These are phyloP conservation scores for Rutpela maculata DNA, from an alignment of 2,888 invertebrate genomes.

Conservation along the genomic window DNA sequence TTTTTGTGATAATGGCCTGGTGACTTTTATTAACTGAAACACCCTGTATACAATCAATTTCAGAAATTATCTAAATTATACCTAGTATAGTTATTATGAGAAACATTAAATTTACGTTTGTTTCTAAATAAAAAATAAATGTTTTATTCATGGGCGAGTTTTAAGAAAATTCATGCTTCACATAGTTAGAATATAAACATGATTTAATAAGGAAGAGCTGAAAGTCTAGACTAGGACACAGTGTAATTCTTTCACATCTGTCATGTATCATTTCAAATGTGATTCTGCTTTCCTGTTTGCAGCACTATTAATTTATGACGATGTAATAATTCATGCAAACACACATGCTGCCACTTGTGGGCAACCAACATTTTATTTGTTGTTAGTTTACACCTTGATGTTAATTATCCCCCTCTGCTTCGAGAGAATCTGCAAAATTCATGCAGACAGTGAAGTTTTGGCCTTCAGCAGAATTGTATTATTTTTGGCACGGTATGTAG, in stretches of 20 bases:
- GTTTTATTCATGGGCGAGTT: no score
- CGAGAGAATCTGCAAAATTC: conserved; percentile 5
- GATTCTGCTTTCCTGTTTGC: conserved; percentile 13
- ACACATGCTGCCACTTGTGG: conserved; percentile 27
- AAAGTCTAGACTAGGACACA: not conserved
- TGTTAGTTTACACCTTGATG: conserved; percentile 25
- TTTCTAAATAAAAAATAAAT: no score
- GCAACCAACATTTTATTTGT: conserved; percentile 24
- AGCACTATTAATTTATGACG: not conserved
- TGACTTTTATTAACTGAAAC: no score
- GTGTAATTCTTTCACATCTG: conserved; percentile 7
- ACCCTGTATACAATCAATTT: no score
- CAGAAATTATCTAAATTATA: no score
- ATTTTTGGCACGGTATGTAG: conserved; percentile 24
- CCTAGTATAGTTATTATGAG: no score
- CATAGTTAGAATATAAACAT: not conserved
- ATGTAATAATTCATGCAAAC: conserved; percentile 30
- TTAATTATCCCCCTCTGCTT: conserved; percentile 13
- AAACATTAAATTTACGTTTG: no score
- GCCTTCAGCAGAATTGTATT: conserved; percentile 7
- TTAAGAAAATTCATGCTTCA: no score
- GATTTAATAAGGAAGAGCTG: not conserved
- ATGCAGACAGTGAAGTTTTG: not conserved
- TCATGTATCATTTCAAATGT: conserved; percentile 9
- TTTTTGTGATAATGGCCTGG: no score